A percentile compares a stretch with the other conserved stretches of the same genome.
Conservation (phyloP, 2,113 vertebrate species). For the Microcebus griseorufus region DNA sequence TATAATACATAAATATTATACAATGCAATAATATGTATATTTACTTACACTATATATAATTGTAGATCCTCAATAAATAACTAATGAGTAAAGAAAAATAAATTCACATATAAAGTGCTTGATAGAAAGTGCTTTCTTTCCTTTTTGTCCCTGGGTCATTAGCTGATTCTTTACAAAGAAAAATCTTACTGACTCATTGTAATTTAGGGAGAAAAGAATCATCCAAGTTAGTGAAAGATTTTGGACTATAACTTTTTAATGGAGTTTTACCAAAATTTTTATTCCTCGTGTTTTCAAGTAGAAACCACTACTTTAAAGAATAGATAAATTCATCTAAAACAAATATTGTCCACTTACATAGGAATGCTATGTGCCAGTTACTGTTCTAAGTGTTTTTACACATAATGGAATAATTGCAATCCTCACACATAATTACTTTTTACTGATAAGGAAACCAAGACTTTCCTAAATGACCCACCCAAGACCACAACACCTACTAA, state of each 20-base stretch:
- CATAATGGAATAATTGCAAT: not conserved
- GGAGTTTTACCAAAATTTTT: not conserved
- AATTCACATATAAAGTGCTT: not conserved
- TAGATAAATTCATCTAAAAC: not conserved
- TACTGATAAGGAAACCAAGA: not conserved
- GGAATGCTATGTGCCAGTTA: too few relatives aligned
- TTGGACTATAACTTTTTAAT: not conserved
- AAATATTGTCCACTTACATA: not conserved
- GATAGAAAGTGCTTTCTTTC: not conserved
- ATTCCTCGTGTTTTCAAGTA: not conserved
- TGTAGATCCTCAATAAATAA: not conserved
- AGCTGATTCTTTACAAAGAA: not conserved
- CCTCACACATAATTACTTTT: not conserved
- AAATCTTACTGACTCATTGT: not conserved
- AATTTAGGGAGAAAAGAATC: not conserved
- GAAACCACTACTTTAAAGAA: not conserved
- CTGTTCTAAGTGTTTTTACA: not conserved
- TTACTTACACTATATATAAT: not conserved
- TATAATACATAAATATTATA: too few relatives aligned
- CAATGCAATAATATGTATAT: not conserved
- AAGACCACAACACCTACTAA: not conserved
- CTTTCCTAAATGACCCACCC: not conserved
- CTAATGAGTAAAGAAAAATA: not conserved
- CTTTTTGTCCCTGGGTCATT: not conserved
- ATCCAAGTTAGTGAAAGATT: not conserved